Evolutionary conservation across 2,888 invertebrate species (phyloP).

Genomic region (Agriopis leucophaearia): DNA sequence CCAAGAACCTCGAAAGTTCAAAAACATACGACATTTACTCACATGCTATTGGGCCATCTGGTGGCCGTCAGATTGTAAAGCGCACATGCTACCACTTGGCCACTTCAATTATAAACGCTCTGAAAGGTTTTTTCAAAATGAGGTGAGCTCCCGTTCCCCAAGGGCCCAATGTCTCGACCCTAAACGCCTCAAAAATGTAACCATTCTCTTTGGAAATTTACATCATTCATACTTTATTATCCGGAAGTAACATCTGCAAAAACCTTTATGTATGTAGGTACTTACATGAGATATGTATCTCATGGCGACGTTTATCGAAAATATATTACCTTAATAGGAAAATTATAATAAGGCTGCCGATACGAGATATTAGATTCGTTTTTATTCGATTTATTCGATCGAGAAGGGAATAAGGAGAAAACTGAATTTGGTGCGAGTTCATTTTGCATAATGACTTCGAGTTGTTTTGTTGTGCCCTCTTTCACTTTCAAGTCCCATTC

Average conservation of each 20-base stretch:
- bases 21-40: too few species aligned
- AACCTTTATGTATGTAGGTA: conserved; percentile 3
- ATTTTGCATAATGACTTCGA: conserved; percentile 21
- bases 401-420: conserved; percentile 27
- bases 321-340: conserved; percentile 35
- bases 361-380: conserved; percentile 27
- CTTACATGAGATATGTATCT: not conserved
- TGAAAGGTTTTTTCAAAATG: too few species aligned
- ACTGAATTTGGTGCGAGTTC: conserved; percentile 15
- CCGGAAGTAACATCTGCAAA: conserved; percentile 1
- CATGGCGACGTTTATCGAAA: conserved; percentile 23
- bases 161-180: too few species aligned
- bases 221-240: not conserved
- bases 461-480: conserved; percentile 20
- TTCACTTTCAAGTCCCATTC: conserved; percentile 16
- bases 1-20: too few species aligned
- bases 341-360: conserved; percentile 32
- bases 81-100: too few species aligned
- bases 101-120: too few species aligned
- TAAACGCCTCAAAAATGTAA: too few species aligned
- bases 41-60: too few species aligned
- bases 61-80: too few species aligned
- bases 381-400: conserved; percentile 31
- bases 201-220: not conserved
- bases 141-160: too few species aligned